phyloP scores from a whole-genome alignment of 2,113 vertebrate genomes.

The Syngnathus floridae region DNA sequence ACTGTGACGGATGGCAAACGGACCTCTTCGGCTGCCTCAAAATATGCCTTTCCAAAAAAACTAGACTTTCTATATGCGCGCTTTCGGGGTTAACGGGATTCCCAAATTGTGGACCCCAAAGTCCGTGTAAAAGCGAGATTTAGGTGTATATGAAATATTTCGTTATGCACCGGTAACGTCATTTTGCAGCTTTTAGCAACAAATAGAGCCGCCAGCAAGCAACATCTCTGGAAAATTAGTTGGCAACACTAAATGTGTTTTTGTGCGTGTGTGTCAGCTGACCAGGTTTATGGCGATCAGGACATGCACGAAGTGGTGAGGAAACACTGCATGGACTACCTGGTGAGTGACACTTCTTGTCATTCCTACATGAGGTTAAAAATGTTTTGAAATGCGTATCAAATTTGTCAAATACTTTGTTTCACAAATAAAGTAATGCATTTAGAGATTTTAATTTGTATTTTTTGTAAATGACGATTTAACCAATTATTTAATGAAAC shows the following conservation, averaged over 20 bases:
- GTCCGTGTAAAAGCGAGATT: no score
- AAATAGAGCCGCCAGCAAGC: background rate
- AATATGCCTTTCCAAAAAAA: no score
- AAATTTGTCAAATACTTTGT: background rate
- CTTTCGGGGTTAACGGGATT: no score
- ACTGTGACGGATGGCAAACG: no score
- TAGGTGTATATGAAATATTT: no score
- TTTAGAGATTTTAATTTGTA: background rate
- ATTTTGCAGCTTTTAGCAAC: background rate
- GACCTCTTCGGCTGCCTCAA: no score
- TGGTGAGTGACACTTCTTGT: slow-evolving; percentile 69
- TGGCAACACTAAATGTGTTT: background rate
- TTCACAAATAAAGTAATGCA: background rate
- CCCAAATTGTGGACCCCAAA: no score
- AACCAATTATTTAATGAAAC: no score
- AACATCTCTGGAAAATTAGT: background rate
- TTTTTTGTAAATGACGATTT: background rate
- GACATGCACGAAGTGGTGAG: slow-evolving; percentile 91
- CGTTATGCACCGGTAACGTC: background rate
- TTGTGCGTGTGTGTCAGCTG: slow-evolving; percentile 63
- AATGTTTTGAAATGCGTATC: background rate
- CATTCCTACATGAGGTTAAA: background rate
- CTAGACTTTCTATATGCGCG: no score
- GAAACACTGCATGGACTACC: slow-evolving; percentile 91
- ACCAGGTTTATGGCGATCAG: slow-evolving; percentile 89